Conservation (phyloP, 2,797 vertebrate genomes). For the Silurus lanzhouensis region DNA sequence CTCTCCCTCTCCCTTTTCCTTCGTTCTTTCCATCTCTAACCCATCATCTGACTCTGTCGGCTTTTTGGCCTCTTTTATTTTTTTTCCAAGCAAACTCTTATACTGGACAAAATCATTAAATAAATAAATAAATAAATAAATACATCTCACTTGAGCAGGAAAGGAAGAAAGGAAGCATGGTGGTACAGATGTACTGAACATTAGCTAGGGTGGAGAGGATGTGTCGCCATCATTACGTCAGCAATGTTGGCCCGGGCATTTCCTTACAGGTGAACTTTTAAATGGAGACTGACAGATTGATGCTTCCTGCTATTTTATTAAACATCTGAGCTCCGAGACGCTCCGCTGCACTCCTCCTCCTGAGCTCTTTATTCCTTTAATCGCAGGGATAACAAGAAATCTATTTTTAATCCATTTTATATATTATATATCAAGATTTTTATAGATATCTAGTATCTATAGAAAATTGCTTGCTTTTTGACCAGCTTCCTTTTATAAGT, state of each 20-base stretch:
- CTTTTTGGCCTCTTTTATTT: neutral
- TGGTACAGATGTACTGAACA: conserved; percentile 48
- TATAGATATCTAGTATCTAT: neutral
- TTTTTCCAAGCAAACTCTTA: conserved; percentile 1
- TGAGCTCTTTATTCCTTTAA: neutral
- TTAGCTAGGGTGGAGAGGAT: conserved; percentile 55
- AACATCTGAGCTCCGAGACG: conserved; percentile 38
- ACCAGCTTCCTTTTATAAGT: neutral
- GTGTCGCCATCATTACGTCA: conserved; percentile 61
- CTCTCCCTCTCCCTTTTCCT: neutral
- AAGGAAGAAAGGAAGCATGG: conserved; percentile 60
- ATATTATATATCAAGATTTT: neutral
- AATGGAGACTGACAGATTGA: conserved; percentile 65
- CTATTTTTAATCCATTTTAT: neutral
- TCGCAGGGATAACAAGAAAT: neutral
- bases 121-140: conserved; percentile 39
- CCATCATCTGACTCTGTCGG: neutral
- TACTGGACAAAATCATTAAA: conserved; percentile 30
- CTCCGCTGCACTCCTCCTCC: conserved; percentile 35
- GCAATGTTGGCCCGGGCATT: conserved; percentile 57
- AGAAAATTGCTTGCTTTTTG: neutral
- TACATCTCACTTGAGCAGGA: conserved; percentile 26
- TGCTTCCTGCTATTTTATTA: conserved; percentile 62
- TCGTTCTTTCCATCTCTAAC: neutral
- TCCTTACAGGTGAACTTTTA: conserved; percentile 67